These are phyloP conservation scores for Gobio occitaniae DNA, from an alignment of 2,797 vertebrate species.

Conservation along the genomic window DNA sequence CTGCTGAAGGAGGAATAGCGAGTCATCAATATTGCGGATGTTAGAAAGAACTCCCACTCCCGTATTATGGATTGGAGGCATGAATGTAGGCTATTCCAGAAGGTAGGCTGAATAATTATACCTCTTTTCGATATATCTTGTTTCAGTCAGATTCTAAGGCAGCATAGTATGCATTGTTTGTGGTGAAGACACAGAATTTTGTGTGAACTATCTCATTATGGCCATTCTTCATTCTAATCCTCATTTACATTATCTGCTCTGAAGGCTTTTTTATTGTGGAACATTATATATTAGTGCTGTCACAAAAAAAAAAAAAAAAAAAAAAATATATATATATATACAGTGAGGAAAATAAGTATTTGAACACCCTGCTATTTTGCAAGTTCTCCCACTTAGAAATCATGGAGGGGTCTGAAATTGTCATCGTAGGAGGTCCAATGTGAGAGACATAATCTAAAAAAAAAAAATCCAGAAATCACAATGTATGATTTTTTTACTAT, in stretches of 20 bases:
- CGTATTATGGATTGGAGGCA: slow-evolving; percentile 4
- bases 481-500: too few species aligned
- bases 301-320: too few species aligned
- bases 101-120: not conserved
- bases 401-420: too few species aligned
- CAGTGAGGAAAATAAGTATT: too few species aligned
- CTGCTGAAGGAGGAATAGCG: slow-evolving; percentile 65
- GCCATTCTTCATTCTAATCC: not conserved
- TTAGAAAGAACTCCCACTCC: slow-evolving; percentile 2
- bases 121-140: not conserved
- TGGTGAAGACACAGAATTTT: not conserved
- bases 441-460: too few species aligned
- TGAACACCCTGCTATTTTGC: too few species aligned
- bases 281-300: not conserved
- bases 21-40: slow-evolving; percentile 21
- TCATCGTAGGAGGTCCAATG: too few species aligned
- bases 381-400: too few species aligned
- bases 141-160: not conserved
- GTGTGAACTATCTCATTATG: not conserved
- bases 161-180: not conserved
- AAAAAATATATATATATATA: too few species aligned
- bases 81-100: not conserved
- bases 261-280: not conserved
- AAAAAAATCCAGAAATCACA: too few species aligned
- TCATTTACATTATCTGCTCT: not conserved